Evolutionary conservation across 30 jellyfish, hydroid and myxozoan genomes (phyloP).

Genomic region (Catostylus mosaicus): DNA sequence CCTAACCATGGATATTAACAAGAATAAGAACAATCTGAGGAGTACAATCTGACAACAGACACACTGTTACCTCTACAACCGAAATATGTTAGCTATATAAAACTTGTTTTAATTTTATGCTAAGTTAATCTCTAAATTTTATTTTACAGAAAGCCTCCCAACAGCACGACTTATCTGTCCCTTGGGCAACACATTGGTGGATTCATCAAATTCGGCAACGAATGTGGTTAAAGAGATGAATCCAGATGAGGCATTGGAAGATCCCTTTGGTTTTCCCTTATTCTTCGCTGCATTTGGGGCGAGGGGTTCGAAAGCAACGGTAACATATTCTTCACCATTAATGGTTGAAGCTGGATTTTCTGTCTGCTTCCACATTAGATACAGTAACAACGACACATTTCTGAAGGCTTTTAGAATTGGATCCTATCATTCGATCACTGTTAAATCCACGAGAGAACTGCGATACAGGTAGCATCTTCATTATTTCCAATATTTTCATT

Average conservation of each 20-base stretch:
- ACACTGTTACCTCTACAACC: too few relatives aligned
- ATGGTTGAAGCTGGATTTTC: not conserved
- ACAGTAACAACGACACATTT: too few relatives aligned
- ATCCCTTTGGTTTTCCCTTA: constrained; percentile 1
- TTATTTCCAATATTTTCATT: not conserved
- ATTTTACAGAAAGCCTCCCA: constrained; percentile 3
- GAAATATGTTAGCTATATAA: too few relatives aligned
- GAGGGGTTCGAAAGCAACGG: not conserved
- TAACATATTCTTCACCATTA: not conserved
- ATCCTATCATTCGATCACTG: too few relatives aligned
- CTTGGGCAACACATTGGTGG: not conserved
- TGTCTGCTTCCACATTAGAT: not conserved
- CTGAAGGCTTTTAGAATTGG: too few relatives aligned
- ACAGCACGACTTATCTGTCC: not conserved
- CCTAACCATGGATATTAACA: too few relatives aligned
- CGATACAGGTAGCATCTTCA: too few relatives aligned
- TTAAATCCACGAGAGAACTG: too few relatives aligned
- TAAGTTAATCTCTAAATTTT: not conserved
- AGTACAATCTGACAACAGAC: too few relatives aligned
- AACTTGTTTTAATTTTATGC: too few relatives aligned
- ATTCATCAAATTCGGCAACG: not conserved
- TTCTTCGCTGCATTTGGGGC: not conserved
- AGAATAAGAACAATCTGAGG: too few relatives aligned
- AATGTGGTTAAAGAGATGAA: not conserved
- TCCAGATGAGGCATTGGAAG: not conserved